Evolutionary conservation across 35 echinoderm and acorn worm species (phyloP).

Genomic region (Eucidaris tribuloides): DNA sequence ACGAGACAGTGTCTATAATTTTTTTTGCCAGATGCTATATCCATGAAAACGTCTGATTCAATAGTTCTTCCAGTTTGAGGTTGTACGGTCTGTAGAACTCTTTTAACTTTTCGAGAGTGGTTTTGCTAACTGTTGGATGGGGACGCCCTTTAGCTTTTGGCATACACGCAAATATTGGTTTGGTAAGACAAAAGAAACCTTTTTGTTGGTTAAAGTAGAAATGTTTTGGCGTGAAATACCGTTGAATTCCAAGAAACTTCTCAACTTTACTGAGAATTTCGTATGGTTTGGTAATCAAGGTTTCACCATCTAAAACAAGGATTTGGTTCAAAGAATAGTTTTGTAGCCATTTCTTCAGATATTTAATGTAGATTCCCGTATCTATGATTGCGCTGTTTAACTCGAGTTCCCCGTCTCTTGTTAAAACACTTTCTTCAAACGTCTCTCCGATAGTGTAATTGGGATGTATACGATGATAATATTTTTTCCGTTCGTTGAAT

Average conservation of each 20-base stretch:
- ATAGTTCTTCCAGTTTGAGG: constrained; percentile 28
- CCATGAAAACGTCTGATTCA: constrained; percentile 32
- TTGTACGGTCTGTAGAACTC: constrained; percentile 80
- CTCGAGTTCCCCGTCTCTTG: constrained; percentile 40
- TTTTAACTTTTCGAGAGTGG: constrained; percentile 36
- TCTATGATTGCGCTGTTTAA: constrained; percentile 55
- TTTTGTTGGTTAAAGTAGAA: constrained; percentile 68
- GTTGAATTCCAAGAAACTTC: constrained; percentile 55
- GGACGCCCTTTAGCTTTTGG: constrained; percentile 43
- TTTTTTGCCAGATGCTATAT: no score
- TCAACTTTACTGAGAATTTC: constrained; percentile 40
- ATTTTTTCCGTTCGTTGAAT: background rate
- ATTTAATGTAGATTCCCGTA: constrained; percentile 65
- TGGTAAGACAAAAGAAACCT: constrained; percentile 76
- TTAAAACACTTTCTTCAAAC: constrained; percentile 78
- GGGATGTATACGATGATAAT: background rate
- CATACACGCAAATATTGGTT: constrained; percentile 76
- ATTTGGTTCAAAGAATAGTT: constrained; percentile 51
- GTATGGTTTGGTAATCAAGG: constrained; percentile 46
- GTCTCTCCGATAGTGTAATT: constrained; percentile 39
- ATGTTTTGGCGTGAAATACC: constrained; percentile 51
- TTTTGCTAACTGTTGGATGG: constrained; percentile 53
- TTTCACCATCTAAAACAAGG: constrained; percentile 55
- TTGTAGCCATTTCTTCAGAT: constrained; percentile 51
- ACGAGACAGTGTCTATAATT: no score